Evolutionary conservation across 2,888 invertebrate genomes (phyloP), one percentile per base, ranked within the genome.

Genomic region (Caenorhabditis zanzibari): DNA sequence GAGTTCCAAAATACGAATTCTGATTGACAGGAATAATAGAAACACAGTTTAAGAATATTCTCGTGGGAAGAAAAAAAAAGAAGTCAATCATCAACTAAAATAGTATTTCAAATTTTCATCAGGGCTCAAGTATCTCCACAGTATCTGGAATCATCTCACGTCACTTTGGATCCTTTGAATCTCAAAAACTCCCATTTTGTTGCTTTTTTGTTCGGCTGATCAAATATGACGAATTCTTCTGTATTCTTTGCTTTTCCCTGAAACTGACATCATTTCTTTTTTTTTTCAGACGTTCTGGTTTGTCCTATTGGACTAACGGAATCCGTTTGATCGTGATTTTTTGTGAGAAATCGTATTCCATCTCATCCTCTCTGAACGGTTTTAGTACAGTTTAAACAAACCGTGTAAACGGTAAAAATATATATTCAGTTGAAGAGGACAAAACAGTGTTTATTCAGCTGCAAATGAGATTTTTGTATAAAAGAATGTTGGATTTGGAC

Each of bases 381-480:
- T 52, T 68, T 71, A 72, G 72, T 72, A 72, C 73, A 73, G 41
- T 73, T 63, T 63, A 38, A 72, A 63, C 63, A 73, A 24, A 38
- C 73, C 16, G 47, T 41, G 32, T 59, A 58, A 56, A 59, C 44
- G 47, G 47, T 59, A 58, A 72, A 72, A 72, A 47, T 58, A 61
- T 61, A 49, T 41, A 28, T 3, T 26, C 24, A 10, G 26, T 26
- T 3, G 35, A 24, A 32, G 28, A 9, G 59, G n/a, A 38, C 32
- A 49, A 52, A 52, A 63, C 19, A 19, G 58, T 75, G 49, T 75
- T 58, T 75, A 38, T 14, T 54, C 66, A 75, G 47, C 75, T 75
- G 75, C n/a, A 74, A 64, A 74, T 64, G 19, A 56, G 66, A 32
- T 35, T 35, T 7, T 14, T 47, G 56, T 75, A 75, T 75, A 75